A percentile compares a stretch with the other conserved stretches of the same genome.
Conservation (phyloP, 1,140 invertebrate species). For the Anadara kagoshimensis region DNA sequence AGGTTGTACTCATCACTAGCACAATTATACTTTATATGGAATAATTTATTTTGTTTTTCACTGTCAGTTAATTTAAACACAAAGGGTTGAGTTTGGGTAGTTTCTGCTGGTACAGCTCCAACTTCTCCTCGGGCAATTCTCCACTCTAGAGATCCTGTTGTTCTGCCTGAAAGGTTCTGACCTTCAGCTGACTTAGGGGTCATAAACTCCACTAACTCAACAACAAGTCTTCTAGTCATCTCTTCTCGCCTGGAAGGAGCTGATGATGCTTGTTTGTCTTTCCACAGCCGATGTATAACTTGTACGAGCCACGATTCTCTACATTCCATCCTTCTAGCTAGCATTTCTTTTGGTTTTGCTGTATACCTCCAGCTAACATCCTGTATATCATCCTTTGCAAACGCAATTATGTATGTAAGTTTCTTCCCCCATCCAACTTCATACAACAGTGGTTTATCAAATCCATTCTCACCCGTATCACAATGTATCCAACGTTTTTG, state of each 20-base stretch:
- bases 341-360: conserved; percentile 77
- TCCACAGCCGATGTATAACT: conserved; percentile 69
- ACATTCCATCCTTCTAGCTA: conserved; percentile 77
- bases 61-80: conserved; percentile 65
- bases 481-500: conserved; percentile 92
- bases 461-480: conserved; percentile 94
- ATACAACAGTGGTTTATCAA: conserved; percentile 94
- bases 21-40: conserved; percentile 70
- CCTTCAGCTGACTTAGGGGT: conserved; percentile 72
- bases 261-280: conserved; percentile 51
- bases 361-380: conserved; percentile 98
- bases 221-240: conserved; percentile 71
- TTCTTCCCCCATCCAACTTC: conserved; percentile 90
- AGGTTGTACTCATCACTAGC: conserved; percentile 65
- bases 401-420: conserved; percentile 91
- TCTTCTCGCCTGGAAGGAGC: conserved; percentile 69
- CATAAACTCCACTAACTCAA: conserved; percentile 76
- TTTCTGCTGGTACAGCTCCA: conserved; percentile 52
- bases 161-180: conserved; percentile 80
- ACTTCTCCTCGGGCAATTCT: conserved; percentile 85
- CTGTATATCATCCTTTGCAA: conserved; percentile 91
- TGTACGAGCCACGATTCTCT: conserved; percentile 79
- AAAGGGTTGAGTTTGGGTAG: conserved; percentile 48
- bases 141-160: conserved; percentile 89
- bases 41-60: conserved; percentile 70